These are phyloP conservation scores for Macropus fuliginosus DNA, from an alignment of 2,797 vertebrate genomes.

Conservation along the genomic window DNA sequence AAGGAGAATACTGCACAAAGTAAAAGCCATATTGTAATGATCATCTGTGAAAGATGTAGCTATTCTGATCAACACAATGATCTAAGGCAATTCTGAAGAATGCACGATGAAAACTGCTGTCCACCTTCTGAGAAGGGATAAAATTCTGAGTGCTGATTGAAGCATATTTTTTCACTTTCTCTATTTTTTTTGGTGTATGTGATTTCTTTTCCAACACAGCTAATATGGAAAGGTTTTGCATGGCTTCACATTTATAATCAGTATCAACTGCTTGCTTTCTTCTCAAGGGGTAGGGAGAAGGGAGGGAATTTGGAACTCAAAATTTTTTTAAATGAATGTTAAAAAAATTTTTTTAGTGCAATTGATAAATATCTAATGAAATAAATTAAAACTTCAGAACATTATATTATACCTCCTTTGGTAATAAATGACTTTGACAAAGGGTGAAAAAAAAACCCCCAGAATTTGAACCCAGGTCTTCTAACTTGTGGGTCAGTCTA, in stretches of 20 bases:
- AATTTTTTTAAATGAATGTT: neutral
- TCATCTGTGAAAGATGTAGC: neutral
- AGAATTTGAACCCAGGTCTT: neutral
- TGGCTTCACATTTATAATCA: neutral
- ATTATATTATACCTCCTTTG: neutral
- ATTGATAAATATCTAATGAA: neutral
- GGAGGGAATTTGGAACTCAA: neutral
- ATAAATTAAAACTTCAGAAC: neutral
- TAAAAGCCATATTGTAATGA: neutral
- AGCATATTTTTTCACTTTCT: neutral
- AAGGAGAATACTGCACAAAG: neutral
- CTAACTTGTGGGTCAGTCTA: too few species aligned
- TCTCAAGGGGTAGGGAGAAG: neutral
- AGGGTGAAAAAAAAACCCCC: neutral
- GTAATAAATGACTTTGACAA: neutral
- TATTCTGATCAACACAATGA: neutral
- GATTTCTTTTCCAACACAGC: neutral
- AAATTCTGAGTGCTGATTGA: neutral
- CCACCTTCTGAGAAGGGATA: neutral
- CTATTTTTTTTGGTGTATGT: neutral
- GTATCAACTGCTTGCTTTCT: neutral
- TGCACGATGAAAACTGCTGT: neutral
- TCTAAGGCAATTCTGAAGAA: neutral
- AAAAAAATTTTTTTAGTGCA: neutral
- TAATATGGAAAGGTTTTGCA: neutral